Percentiles rank a stretch among this genome's conserved stretches.
These are phyloP conservation scores for Crioceris asparagi DNA, from an alignment of 2,888 invertebrate species.

Conservation along the genomic window DNA sequence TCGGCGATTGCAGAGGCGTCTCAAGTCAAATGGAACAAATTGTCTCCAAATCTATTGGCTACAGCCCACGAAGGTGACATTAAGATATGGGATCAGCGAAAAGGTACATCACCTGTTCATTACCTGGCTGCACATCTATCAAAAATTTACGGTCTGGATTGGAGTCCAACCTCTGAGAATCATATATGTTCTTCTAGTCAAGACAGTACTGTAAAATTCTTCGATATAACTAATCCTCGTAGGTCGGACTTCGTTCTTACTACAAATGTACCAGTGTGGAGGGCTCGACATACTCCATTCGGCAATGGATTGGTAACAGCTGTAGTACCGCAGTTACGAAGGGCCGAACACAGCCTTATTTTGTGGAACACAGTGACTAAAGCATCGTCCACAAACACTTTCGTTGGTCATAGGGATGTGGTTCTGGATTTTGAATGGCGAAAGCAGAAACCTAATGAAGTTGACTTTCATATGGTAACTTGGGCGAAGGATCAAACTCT, in stretches of 20 bases:
- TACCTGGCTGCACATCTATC: conserved; percentile 88
- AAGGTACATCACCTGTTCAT: conserved; percentile 75
- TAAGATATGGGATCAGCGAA: conserved; percentile 90
- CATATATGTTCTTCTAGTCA: conserved; percentile 87
- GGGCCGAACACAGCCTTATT: conserved; percentile 75
- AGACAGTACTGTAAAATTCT: conserved; percentile 91
- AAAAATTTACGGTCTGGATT: conserved; percentile 88
- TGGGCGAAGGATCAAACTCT: conserved; percentile 93
- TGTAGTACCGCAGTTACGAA: conserved; percentile 80
- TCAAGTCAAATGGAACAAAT: conserved; percentile 87
- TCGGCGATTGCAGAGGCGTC: conserved; percentile 88
- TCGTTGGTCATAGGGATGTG: conserved; percentile 90
- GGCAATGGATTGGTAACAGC: conserved; percentile 86
- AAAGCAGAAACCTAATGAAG: conserved; percentile 46
- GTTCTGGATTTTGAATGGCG: conserved; percentile 94
- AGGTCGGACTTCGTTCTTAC: conserved; percentile 76
- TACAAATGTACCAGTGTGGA: conserved; percentile 83
- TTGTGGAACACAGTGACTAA: conserved; percentile 66
- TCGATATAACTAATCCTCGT: conserved; percentile 78
- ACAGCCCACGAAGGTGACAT: conserved; percentile 95
- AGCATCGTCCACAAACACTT: conserved; percentile 73
- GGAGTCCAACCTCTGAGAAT: conserved; percentile 79
- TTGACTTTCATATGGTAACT: conserved; percentile 77
- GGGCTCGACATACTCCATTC: conserved; percentile 71
- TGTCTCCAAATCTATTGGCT: conserved; percentile 73